Evolutionary conservation across 2,888 invertebrate species (phyloP).

Genomic region (Patella ulyssiponensis): DNA sequence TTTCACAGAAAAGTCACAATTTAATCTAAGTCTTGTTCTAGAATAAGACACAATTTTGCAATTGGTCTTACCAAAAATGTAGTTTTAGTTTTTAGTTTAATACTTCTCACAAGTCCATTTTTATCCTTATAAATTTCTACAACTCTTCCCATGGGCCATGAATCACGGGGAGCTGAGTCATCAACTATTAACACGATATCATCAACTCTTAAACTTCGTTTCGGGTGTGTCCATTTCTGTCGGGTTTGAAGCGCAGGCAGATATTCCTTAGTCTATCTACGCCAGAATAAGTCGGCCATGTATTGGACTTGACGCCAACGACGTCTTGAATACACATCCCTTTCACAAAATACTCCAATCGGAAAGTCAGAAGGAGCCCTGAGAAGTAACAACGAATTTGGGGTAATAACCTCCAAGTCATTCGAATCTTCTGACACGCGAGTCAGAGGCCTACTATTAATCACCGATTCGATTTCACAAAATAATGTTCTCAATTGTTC

Average conservation of each 20-base stretch:
- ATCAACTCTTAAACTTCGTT: neutral
- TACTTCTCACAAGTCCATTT: slow-evolving; percentile 17
- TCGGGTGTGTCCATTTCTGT: slow-evolving; percentile 21
- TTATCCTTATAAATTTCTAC: slow-evolving; percentile 14
- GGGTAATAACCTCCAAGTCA: too few relatives aligned
- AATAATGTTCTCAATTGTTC: too few relatives aligned
- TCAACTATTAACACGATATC: slow-evolving; percentile 17
- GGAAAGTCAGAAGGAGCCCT: too few relatives aligned
- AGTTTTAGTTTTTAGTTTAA: slow-evolving; percentile 22
- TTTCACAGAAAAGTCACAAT: neutral
- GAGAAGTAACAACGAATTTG: too few relatives aligned
- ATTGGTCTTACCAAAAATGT: slow-evolving; percentile 18
- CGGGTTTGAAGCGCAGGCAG: slow-evolving; percentile 26
- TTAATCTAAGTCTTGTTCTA: slow-evolving; percentile 11
- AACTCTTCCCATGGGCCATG: slow-evolving; percentile 15
- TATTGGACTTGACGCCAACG: neutral
- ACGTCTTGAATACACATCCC: too few relatives aligned
- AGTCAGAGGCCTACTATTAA: too few relatives aligned
- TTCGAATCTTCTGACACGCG: too few relatives aligned
- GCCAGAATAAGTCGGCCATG: slow-evolving; percentile 26
- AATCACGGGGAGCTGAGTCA: neutral
- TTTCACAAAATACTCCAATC: too few relatives aligned
- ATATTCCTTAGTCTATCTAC: slow-evolving; percentile 30
- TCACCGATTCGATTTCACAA: too few relatives aligned
- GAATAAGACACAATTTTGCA: slow-evolving; percentile 24